Evolutionary conservation across 2,888 invertebrate genomes (phyloP).

Genomic region (Lamellibrachia columna): DNA sequence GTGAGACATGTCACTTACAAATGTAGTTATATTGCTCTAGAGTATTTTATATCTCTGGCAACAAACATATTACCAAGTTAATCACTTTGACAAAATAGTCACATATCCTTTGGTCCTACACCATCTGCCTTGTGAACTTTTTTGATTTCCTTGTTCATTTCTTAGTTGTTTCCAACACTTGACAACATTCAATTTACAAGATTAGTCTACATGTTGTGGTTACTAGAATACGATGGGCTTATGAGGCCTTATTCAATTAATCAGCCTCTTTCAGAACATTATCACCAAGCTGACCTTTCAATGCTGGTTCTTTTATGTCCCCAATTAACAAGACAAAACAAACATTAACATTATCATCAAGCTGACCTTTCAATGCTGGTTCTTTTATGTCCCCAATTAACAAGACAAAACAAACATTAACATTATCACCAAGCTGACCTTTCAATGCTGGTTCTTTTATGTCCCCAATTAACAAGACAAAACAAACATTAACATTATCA

Average conservation of each 20-base stretch:
- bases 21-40: neutral
- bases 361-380: no score
- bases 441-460: neutral
- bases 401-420: neutral
- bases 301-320: no score
- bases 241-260: neutral
- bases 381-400: no score
- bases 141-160: neutral
- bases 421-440: neutral
- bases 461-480: neutral
- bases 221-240: no score
- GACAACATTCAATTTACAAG: no score
- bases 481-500: neutral
- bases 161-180: no score
- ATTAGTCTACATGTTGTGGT: no score
- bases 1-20: slow-evolving; percentile 48
- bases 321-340: no score
- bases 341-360: no score
- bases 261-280: neutral
- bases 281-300: neutral
- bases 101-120: neutral
- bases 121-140: neutral
- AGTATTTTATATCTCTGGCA: neutral
- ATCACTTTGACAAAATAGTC: neutral
- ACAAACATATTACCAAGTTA: neutral